Evolutionary conservation across 2,888 invertebrate species (phyloP), one percentile per base, ranked within the genome.

Genomic region (Drosophila fulvimacula): DNA sequence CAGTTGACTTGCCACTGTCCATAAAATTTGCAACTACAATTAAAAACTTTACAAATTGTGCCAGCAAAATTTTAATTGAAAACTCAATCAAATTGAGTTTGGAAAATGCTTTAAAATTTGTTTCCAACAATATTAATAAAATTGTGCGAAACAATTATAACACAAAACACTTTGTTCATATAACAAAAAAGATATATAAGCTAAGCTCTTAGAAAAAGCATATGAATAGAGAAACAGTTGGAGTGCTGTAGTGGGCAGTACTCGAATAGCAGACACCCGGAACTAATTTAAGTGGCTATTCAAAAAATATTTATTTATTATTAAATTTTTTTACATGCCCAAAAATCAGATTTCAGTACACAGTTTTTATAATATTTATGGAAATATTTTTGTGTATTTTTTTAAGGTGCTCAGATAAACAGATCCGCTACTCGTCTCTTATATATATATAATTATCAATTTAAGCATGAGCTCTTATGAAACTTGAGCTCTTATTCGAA

Each of bases 41-140:
- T 10, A 19, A 38, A 44, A 44, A 46, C 36, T 36, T 27, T 34
- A 27, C n/a, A 21, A 42, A 42, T 15, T 30, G 5, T 41, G 6
- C 10, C 5, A 10, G 13, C 27, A 32, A 32, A 30, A n/a, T n/a
- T 17, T 39, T 24, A 53, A 42, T 56, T 56, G 21, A 30, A 36
- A 57, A 27, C 24, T n/a, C 24, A 27, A 36, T 36, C 13, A 17
- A 44, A 57, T 24, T 41, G 27, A n/a, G n/a, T n/a, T 46, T 27
- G 3, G 17, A 15, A 57, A 56, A 56, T 44, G 13, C 21, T 32
- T 34, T 9, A 36, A 17, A 13, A n/a, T 11, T 19, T 3, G 42
- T 38, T 57, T 17, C 24, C 24, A 17, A 36, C 36, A 36, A 44
- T 34, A 42, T n/a, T 42, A 27, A 52, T 15, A 38, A 52, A 38